Evolutionary conservation across 2,888 invertebrate genomes (phyloP).

Genomic region (Zygothrica quintamaculata): DNA sequence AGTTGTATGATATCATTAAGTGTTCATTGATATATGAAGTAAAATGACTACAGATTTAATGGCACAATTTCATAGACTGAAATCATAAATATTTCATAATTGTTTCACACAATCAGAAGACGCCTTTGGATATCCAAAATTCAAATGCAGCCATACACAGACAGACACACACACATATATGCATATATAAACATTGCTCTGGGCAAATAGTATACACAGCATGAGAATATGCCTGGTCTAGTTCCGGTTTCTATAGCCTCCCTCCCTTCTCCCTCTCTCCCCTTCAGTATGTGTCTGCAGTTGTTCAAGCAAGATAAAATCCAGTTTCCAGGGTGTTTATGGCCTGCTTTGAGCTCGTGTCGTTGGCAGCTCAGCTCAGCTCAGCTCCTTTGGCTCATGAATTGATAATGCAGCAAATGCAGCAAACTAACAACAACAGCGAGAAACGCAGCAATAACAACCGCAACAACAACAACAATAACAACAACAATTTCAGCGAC

Average conservation of each 20-base stretch:
- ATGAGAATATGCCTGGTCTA: slow-evolving; percentile 1
- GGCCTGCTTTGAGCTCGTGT: slow-evolving; percentile 53
- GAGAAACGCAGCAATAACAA: slow-evolving; percentile 14
- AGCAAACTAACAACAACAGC: slow-evolving; percentile 45
- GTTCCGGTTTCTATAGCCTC: background rate
- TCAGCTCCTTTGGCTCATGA: slow-evolving; percentile 56
- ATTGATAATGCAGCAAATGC: slow-evolving; percentile 75
- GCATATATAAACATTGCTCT: slow-evolving; percentile 1
- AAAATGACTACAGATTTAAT: background rate
- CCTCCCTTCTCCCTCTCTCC: too few species aligned
- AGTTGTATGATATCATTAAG: too few species aligned
- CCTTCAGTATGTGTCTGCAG: slow-evolving; percentile 24
- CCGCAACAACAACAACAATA: slow-evolving; percentile 14
- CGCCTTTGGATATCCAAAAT: slow-evolving; percentile 12
- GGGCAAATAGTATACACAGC: slow-evolving; percentile 13
- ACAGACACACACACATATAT: slow-evolving; percentile 1
- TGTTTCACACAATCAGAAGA: slow-evolving; percentile 11
- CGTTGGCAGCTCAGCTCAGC: slow-evolving; percentile 52
- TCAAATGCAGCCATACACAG: slow-evolving; percentile 3
- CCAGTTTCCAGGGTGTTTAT: slow-evolving; percentile 62
- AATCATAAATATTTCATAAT: slow-evolving; percentile 40
- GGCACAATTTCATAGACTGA: slow-evolving; percentile 1
- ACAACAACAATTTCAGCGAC: slow-evolving; percentile 23
- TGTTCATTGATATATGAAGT: too few species aligned
- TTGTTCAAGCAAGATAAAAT: slow-evolving; percentile 54